Base-by-base conservation (phyloP, 2,113 vertebrate species). In the Oncorhynchus clarkii region DNA sequence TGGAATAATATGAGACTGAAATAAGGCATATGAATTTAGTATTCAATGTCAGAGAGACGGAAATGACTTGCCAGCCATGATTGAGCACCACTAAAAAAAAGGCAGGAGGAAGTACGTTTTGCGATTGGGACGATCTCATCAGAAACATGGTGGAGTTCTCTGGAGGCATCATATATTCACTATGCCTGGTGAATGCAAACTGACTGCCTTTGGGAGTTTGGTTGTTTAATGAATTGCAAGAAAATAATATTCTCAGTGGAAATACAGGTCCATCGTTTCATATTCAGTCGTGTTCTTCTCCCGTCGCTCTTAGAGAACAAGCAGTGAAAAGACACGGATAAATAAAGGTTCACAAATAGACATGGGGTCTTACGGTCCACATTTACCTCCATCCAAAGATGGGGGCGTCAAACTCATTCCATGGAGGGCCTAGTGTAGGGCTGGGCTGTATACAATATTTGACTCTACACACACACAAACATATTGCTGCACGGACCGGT, bases 21-120 rank as follows among this genome's bases (percentile, higher is more conserved):
- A 75, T 73, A 26, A 13, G 51, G 22, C 16, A 77, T 70, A 20
- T 68, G 16, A 69, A 74, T 72, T 69, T 78, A 22, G 22, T 39
- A 13, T 22, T 66, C 14, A 26, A 24, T 7, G 26, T 72, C 73
- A 80, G 27, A 59, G 67, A 69, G 66, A 45, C 67, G 16, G 9
- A 72, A 67, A 54, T 51, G 66, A 62, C 39, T 39, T 49, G 51
- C 71, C 51, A 62, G 49, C 51, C 16, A 78, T 59, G 54, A 62
- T 20, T 39, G 20, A 71, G 59, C 27, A 39, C 20, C 71, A 64
- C 71, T 45, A 71, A 54, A 39, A 31, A 34, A 39, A 39, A 57
- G 70, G 26, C 51, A 6, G 70, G 11, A 69, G 34, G 20, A 22
- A 13, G 22, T 20, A 8, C 24, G 49, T 59, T 59, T 29, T 11